These are phyloP conservation scores for Coryphaenoides rupestris DNA, from an alignment of 2,113 vertebrate species.

Conservation along the genomic window DNA sequence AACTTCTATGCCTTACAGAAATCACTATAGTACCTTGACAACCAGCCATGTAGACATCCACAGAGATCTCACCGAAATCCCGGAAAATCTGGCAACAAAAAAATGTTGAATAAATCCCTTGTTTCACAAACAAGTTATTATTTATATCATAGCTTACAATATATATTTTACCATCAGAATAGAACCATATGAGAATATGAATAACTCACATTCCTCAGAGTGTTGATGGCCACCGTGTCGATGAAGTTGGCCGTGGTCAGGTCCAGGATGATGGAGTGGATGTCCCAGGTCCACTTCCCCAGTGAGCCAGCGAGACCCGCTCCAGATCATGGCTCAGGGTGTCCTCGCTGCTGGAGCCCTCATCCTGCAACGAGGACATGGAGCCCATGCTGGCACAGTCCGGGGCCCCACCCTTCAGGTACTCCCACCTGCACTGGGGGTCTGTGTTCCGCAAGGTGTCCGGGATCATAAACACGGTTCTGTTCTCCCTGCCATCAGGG, in stretches of 20 bases:
- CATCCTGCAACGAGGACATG: constrained; percentile 66
- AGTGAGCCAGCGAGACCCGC: constrained; percentile 68
- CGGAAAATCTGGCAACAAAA: constrained; percentile 79
- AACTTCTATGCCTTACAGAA: not conserved
- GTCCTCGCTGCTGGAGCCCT: constrained; percentile 77
- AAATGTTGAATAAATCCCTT: not conserved
- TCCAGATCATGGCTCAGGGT: constrained; percentile 80
- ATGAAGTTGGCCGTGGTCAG: constrained; percentile 82
- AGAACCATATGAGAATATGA: not conserved
- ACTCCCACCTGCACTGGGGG: constrained; percentile 63
- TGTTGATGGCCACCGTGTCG: constrained; percentile 89
- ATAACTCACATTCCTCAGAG: constrained; percentile 2
- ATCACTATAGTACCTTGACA: constrained; percentile 71
- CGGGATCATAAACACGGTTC: constrained; percentile 73
- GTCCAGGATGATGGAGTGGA: constrained; percentile 84
- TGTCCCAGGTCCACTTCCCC: constrained; percentile 75
- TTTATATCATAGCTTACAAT: not conserved
- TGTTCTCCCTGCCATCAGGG: constrained; percentile 56
- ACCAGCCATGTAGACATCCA: constrained; percentile 77
- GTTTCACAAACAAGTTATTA: too few species aligned
- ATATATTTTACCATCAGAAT: not conserved
- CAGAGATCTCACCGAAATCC: constrained; percentile 88
- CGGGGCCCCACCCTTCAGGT: constrained; percentile 65
- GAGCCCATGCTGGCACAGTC: constrained; percentile 61
- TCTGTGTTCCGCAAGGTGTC: constrained; percentile 26